Evolutionary conservation across 2,888 invertebrate genomes (phyloP).

Genomic region (Chaetogeoica ovagalla): DNA sequence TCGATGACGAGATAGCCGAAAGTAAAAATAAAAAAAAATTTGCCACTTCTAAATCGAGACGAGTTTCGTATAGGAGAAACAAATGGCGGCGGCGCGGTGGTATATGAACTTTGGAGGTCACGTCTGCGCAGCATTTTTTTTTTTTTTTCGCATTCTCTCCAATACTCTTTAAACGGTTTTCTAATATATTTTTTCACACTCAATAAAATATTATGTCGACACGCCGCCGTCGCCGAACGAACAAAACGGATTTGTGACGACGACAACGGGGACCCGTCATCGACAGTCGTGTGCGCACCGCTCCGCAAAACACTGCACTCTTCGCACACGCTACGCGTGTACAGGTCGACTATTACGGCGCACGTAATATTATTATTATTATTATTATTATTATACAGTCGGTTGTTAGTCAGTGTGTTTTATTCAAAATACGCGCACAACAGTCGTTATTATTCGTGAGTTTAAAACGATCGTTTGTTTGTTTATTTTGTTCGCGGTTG

Average conservation of each 20-base stretch:
- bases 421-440: no score
- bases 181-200: neutral
- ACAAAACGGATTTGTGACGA: neutral
- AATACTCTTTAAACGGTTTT: neutral
- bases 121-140: neutral
- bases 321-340: no score
- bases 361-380: no score
- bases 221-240: neutral
- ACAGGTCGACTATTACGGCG: no score
- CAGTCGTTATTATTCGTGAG: no score
- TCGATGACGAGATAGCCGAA: slow-evolving; percentile 39
- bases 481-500: no score
- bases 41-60: slow-evolving; percentile 16
- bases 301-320: no score
- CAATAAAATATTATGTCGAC: slow-evolving; percentile 9
- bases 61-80: slow-evolving; percentile 4
- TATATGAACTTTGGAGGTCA: slow-evolving; percentile 29
- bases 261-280: no score
- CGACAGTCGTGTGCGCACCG: neutral
- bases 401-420: no score
- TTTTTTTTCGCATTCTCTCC: slow-evolving; percentile 7
- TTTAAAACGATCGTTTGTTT: no score
- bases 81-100: neutral
- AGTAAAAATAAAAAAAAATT: neutral
- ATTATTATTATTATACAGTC: no score